A percentile compares a stretch with the other conserved stretches of the same genome.
Evolutionary conservation across 2,113 vertebrate genomes (phyloP).

Genomic region (Melanotaenia duboulayi): DNA sequence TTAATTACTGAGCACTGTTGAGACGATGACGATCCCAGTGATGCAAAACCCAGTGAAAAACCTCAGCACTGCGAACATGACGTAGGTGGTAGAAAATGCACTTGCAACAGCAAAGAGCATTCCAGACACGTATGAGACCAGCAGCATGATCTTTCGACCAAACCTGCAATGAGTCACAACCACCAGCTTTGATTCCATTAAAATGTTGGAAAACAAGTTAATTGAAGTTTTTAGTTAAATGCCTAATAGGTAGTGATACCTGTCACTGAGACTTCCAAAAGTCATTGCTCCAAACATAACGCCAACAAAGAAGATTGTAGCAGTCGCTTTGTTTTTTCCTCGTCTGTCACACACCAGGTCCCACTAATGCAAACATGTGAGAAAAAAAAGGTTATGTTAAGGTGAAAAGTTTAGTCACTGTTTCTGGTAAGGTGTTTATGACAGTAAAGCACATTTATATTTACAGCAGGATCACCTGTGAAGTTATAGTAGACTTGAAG

Average conservation of each 20-base stretch:
- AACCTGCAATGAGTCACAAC: constrained; percentile 57
- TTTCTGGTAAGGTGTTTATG: not conserved
- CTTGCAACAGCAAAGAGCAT: constrained; percentile 75
- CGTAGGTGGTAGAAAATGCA: constrained; percentile 75
- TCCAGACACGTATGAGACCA: constrained; percentile 72
- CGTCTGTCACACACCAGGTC: constrained; percentile 87
- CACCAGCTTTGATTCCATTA: not conserved
- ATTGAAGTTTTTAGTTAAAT: not conserved
- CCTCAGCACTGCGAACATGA: constrained; percentile 79
- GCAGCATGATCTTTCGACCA: constrained; percentile 77
- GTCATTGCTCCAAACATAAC: constrained; percentile 85
- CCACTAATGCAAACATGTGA: constrained; percentile 78
- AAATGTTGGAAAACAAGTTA: not conserved
- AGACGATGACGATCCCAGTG: constrained; percentile 79
- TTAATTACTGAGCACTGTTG: constrained; percentile 76
- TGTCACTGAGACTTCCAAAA: constrained; percentile 88
- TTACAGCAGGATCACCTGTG: constrained; percentile 85
- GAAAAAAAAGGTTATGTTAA: not conserved
- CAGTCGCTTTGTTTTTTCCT: constrained; percentile 81
- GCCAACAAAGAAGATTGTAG: constrained; percentile 88
- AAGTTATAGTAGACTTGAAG: constrained; percentile 88
- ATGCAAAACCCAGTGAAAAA: constrained; percentile 82
- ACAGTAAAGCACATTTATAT: not conserved
- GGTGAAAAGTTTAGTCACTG: not conserved
- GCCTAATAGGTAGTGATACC: constrained; percentile 61